Evolutionary conservation across 2,888 invertebrate genomes (phyloP), one percentile per base, ranked within the genome.

Genomic region (Drosophila borborema): DNA sequence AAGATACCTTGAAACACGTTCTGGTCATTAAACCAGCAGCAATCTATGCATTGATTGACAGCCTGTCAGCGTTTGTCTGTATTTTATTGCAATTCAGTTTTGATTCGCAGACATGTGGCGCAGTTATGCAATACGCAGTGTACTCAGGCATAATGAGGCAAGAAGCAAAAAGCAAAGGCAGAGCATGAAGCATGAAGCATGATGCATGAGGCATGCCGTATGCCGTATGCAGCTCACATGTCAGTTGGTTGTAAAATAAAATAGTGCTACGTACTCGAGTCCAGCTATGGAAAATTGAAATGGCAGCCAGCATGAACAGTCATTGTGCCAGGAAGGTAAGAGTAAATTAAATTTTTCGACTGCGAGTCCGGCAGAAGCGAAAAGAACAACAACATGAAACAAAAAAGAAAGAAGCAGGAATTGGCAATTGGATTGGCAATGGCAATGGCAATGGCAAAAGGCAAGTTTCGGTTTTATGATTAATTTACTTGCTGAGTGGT

Each of bases 401-500:
- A 9, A 28, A 18, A n/a, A 34, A 51, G 5, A 4, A 2, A 1
- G 8, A 18, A 20, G n/a, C n/a, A 46, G 36, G 36, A 36, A 53
- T 53, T 67, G 51, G 60, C 54, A 61, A 53, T 40, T 23, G 45
- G 55, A 51, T 51, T n/a, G n/a, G n/a, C n/a, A n/a, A n/a, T 51
- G 51, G 55, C 41, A 41, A 34, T 40, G 38, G 63, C 45, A 59
- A 43, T 67, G 49, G 58, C 34, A 74, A 61, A 69, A 60, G 72
- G 72, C 77, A 75, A 77, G 60, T 73, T 80, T 80, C 66, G 76
- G 76, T 88, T 87, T 86, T 86, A 86, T 86, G 86, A 86, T 90
- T 90, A 88, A 86, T 86, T 90, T 82, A 86, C 80, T 88, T 82
- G 90, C 88, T 86, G 86, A 86, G 90, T 86, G 86, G 83, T 82